Conservation (phyloP, 1,140 invertebrate genomes). For the Ceratosolen solmsi region DNA sequence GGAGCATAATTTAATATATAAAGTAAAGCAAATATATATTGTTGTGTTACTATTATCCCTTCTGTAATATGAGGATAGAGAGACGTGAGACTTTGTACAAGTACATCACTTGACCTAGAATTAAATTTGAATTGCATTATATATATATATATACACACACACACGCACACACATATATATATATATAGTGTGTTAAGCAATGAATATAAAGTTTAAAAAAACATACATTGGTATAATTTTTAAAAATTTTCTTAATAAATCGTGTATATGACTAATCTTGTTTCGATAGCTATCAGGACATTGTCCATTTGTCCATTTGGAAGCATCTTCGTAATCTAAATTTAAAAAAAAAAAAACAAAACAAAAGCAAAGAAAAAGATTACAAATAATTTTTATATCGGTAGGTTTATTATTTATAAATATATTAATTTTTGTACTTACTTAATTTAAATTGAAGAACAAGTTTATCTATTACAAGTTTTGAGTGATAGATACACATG, state of each 20-base stretch:
- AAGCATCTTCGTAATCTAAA: constrained; percentile 59
- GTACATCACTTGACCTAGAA: constrained; percentile 74
- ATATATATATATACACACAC: no score
- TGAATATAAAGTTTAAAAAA: neutral
- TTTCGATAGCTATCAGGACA: constrained; percentile 69
- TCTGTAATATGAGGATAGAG: constrained; percentile 80
- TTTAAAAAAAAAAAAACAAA: no score
- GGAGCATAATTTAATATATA: constrained; percentile 79
- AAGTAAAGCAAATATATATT: constrained; percentile 80
- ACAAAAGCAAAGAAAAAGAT: no score
- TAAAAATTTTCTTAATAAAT: constrained; percentile 74
- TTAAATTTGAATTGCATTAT: constrained; percentile 49
- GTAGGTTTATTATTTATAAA: neutral
- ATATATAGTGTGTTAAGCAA: constrained; percentile 54
- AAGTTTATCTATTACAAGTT: constrained; percentile 76
- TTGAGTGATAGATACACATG: constrained; percentile 77
- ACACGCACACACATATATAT: no score
- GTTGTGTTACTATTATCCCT: constrained; percentile 74
- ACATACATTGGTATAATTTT: constrained; percentile 79
- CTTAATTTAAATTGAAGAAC: constrained; percentile 75
- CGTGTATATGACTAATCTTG: constrained; percentile 75
- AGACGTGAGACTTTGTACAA: constrained; percentile 73
- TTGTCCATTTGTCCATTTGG: constrained; percentile 69
- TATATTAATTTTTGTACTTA: constrained; percentile 57
- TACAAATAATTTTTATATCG: constrained; percentile 31